phyloP scores from a whole-genome alignment of 92 coral and sea anemone genomes.

The Pocillopora meandrina region DNA sequence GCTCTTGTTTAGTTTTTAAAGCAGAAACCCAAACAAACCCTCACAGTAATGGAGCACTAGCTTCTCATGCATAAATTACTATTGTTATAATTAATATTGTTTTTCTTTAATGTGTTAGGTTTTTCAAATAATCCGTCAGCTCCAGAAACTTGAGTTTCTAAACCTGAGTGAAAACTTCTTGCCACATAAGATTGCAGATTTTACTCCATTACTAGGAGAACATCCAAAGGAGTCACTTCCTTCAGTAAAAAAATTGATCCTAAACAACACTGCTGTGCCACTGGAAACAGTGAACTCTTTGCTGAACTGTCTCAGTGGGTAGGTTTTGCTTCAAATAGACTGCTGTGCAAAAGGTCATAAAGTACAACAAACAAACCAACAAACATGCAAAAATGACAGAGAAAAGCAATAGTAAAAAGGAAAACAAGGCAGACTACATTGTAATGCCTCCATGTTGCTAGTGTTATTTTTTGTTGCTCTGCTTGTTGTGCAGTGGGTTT shows the following conservation, averaged over 20 bases:
- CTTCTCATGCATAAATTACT: not conserved
- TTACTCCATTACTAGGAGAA: conserved; percentile 32
- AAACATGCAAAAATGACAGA: too few species aligned
- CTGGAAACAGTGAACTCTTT: conserved; percentile 71
- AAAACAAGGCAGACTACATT: too few species aligned
- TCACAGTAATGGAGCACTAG: not conserved
- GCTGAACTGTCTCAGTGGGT: conserved; percentile 75
- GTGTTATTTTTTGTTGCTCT: too few species aligned
- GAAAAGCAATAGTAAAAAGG: too few species aligned
- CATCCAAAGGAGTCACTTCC: conserved; percentile 34
- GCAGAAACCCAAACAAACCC: too few species aligned
- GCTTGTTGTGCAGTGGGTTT: too few species aligned
- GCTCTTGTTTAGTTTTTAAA: too few species aligned
- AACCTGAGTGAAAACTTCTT: conserved; percentile 83
- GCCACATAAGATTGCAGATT: conserved; percentile 30
- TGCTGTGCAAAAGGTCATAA: not conserved
- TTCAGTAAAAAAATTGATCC: conserved; percentile 61
- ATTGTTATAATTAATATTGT: not conserved
- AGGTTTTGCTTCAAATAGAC: conserved; percentile 1
- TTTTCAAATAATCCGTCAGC: conserved; percentile 64
- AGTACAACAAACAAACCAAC: too few species aligned
- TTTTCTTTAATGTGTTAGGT: conserved; percentile 52
- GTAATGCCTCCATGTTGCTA: too few species aligned
- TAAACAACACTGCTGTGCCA: conserved; percentile 89
- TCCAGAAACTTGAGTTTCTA: conserved; percentile 69